Evolutionary conservation across 2,888 invertebrate genomes (phyloP), one percentile per base, ranked within the genome.

Genomic region (Drosophila eohydei): DNA sequence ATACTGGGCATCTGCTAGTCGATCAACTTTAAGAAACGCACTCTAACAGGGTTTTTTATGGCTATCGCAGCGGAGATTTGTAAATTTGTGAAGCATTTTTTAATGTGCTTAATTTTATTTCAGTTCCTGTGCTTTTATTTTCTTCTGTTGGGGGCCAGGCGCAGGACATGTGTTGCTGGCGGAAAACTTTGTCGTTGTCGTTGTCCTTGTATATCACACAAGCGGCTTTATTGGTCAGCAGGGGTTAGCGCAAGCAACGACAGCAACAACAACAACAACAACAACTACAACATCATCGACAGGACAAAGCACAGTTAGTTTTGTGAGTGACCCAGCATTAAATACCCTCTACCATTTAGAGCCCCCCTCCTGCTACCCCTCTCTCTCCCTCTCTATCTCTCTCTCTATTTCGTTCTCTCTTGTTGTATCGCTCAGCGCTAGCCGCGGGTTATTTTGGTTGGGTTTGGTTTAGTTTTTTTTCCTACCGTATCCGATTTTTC

Each of bases 151-250:
- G 38, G 26, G 52, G 55, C 43, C 46, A 71, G 59, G 71, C 36
- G 73, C 73, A 71, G 74, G 74, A 73, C 79, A 77, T 85, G 84
- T 86, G 85, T 83, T 86, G 76, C 75, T 78, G 74, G 71, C 71
- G 64, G 64, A 81, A 84, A 85, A 80, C 70, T 84, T 80, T 82
- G 76, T 69, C 79, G 75, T 81, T 86, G 81, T 76, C 75, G 75
- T 81, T 86, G 81, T 76, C 75, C 79, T 85, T 81, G 82, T 77
- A 74, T 79, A 85, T 88, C 88, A 85, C 87, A 84, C 82, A 85
- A 87, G 88, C 86, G 88, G 88, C 86, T 88, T 88, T 87, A 88
- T 86, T 87, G 86, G 88, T 88, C 88, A 86, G 85, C 83, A 80
- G 86, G 82, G 86, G 87, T 85, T 86, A 87, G 75, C 66, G 70